A percentile compares a stretch with the other conserved stretches of the same genome.
Conservation (phyloP, 2,888 invertebrate species). For the Dasysyrphus albostriatus region DNA sequence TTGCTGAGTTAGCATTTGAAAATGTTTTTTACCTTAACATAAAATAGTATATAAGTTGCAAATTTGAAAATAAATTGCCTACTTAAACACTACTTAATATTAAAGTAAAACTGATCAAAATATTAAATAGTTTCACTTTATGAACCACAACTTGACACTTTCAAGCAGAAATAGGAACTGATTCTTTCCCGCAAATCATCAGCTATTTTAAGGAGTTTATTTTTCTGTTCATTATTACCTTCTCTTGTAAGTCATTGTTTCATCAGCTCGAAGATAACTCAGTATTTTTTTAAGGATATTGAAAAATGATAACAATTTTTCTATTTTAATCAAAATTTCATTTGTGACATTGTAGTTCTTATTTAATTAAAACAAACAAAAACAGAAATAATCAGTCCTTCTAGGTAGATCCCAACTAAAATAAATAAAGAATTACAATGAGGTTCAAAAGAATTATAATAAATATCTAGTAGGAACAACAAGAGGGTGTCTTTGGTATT, state of each 20-base stretch:
- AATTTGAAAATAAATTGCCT: conserved; percentile 45
- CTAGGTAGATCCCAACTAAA: not conserved
- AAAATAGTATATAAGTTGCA: conserved; percentile 59
- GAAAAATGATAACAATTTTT: not conserved
- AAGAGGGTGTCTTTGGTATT: not conserved
- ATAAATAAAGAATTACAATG: not conserved
- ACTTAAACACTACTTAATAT: conserved; percentile 71
- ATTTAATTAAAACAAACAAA: conserved; percentile 7
- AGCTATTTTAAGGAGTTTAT: not conserved
- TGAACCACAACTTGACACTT: not conserved
- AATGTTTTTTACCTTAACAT: conserved; percentile 16
- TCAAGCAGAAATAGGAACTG: not conserved
- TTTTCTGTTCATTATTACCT: too few relatives aligned
- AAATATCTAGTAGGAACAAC: not conserved
- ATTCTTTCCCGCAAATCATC: not conserved
- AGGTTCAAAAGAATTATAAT: not conserved
- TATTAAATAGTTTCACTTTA: not conserved
- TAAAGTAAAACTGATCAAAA: conserved; percentile 20
- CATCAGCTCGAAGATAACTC: not conserved
- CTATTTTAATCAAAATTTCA: not conserved
- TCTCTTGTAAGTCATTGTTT: not conserved
- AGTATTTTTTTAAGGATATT: not conserved
- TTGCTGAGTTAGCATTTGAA: not conserved
- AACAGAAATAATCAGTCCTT: not conserved
- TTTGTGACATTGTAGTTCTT: not conserved